Evolutionary conservation across 2,888 invertebrate species (phyloP), one percentile per base, ranked within the genome.

Genomic region (Panorpa germanica): DNA sequence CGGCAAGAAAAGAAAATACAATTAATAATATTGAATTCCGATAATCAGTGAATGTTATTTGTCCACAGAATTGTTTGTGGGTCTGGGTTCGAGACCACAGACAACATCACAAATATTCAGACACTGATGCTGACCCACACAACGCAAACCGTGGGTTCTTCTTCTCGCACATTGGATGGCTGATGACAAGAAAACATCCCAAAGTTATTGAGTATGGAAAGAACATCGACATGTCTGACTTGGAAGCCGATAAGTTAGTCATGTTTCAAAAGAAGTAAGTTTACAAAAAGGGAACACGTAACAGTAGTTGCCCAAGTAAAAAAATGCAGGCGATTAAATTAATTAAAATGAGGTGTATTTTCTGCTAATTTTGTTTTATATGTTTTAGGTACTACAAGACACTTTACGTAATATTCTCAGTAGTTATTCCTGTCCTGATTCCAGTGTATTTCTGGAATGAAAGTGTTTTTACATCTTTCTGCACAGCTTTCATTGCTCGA

Each of bases 111-210:
- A 78, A 78, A 44, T 82, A 70, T 40, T 55, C 61, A 0, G 63
- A 63, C 40, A 63, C 63, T 0, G 72, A 82, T 45, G 85, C 83
- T 0, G 82, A 83, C 47, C 83, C 82, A 1, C 81, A 82, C 51
- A 81, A 82, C 46, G 63, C 76, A 0, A 66, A 61, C 25, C 57
- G 80, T 25, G 86, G 86, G 2, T 83, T 88, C 57, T 86, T 85
- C 59, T 88, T 85, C 53, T 65, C 75, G 3, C 86, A 88, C 48
- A 65, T 86, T 29, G 86, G 86, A 5, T 90, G 86, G 86, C 54
- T 86, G 12, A 63, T 85, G 64, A 55, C 57, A 35, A 65, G 61
- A 38, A 85, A 83, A 47, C 85, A 86, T 45, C 82, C 80, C 0
- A 63, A 70, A 36, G 75, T 90, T n/a, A 68, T 71, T 37, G 64